Evolutionary conservation across 1,140 invertebrate species (phyloP), one percentile per base, ranked within the genome.

Genomic region (Drosophila saltans): DNA sequence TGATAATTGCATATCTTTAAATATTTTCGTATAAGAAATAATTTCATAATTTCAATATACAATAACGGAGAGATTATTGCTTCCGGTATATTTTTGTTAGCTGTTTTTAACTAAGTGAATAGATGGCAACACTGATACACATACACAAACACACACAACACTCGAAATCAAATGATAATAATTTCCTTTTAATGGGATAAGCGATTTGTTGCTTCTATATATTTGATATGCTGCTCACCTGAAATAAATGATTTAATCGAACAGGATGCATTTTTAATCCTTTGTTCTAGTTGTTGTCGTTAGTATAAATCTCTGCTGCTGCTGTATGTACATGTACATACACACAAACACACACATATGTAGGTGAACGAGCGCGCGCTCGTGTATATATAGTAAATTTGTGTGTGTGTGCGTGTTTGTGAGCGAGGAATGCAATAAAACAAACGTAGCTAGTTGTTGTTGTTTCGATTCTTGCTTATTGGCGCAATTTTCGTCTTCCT

Each of bases 401-500:
- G 45, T 65, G 62, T 40, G 30, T 60, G 16, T 56, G n/a, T 81
- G 41, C 69, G 69, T 66, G 72, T 58, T 72, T 67, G 72, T 45
- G 69, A 72, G 82, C 71, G 56, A 80, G 77, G 69, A 80, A 81
- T 80, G 80, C 80, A 81, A 81, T 80, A 77, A 79, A 81, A 77
- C 72, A 79, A 78, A 79, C 78, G 70, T 61, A 69, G 69, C 57
- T 68, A 61, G 66, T 68, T 68, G 64, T 60, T 72, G 78, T 68
- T 78, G 78, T 78, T 65, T 80, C 66, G 71, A 57, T 65, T 71
- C 45, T 82, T 71, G 86, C 86, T 90, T 90, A 90, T 90, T 90
- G 88, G 86, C 86, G 86, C 86, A 90, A 83, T 90, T 90, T 81
- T 21, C 81, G 64, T 75, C 78, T 68, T 70, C 84, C 77, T 76